Base-by-base conservation (phyloP, 2,113 vertebrate genomes). In the Arenaria interpres region DNA sequence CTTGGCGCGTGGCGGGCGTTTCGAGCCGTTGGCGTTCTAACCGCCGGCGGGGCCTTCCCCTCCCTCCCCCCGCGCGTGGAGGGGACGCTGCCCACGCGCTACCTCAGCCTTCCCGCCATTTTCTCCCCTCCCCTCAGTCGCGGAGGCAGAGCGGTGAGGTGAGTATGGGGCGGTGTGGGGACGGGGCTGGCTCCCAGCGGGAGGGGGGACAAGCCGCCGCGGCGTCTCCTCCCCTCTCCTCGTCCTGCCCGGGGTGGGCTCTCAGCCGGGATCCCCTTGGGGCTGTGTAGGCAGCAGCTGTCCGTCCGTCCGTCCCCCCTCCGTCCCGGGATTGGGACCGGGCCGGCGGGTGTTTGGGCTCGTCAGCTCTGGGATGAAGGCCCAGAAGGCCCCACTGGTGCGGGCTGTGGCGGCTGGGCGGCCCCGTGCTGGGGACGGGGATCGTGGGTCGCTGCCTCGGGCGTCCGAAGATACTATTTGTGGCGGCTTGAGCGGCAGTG, bases 401-500 rank as follows among this genome's bases (percentile, higher is more conserved):
- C 23, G n/a, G 15, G n/a, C 41, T 24, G 57, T 7, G 32, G 45
- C 21, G 9, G 1, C 12, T 4, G 24, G 59, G 24, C 28, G 33
- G 6, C 33, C 33, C 60, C 13, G 23, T 24, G 39, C 4, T 21
- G 41, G 37, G 37, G 30, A 1, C 7, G 10, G 66, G 10, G 28
- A 1, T 5, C 1, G 35, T 6, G 57, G 18, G 17, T 3, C 2
- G 28, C 24, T 41, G 45, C 35, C 30, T 35, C 11, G 7, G 30
- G 13, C 17, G 17, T 35, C 30, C 18, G 1, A 2, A 10, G 43
- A 1, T 28, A 3, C 0, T 28, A 2, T 7, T 14, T 4, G 17
- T 13, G 71, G 28, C 24, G 48, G 39, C 19, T 30, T 15, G n/a
- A 14, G 71, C 5, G 19, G 28, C 62, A 10, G 32, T 3, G 45